Evolutionary conservation across 1,140 invertebrate genomes (phyloP).

Genomic region (Lethrus apterus): DNA sequence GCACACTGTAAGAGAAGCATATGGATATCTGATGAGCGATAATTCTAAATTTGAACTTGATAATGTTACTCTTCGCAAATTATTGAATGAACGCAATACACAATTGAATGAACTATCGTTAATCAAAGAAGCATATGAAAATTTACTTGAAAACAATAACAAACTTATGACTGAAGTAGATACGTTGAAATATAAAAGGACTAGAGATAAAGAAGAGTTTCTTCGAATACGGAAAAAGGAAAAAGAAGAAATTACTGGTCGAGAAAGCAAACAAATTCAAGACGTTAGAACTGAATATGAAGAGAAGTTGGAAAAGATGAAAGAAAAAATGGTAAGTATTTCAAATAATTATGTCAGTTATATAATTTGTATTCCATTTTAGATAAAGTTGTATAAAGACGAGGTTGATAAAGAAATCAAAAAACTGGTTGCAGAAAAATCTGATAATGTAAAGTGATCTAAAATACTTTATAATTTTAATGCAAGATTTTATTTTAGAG

Average conservation of each 20-base stretch:
- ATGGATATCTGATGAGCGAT: constrained; percentile 27
- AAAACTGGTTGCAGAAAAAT: constrained; percentile 30
- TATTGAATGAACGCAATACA: constrained; percentile 27
- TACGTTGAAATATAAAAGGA: constrained; percentile 35
- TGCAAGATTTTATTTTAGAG: too few relatives aligned
- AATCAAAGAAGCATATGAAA: constrained; percentile 37
- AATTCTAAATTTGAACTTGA: constrained; percentile 35
- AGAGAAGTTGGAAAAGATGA: constrained; percentile 59
- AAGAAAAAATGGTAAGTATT: constrained; percentile 58
- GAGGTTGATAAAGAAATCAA: constrained; percentile 43
- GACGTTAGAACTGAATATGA: constrained; percentile 55
- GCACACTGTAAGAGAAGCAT: constrained; percentile 27
- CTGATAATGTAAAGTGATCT: constrained; percentile 22
- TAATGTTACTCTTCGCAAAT: constrained; percentile 27
- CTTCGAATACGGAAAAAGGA: constrained; percentile 31
- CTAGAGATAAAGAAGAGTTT: constrained; percentile 34
- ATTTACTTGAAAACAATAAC: constrained; percentile 37
- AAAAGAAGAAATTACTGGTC: constrained; percentile 20
- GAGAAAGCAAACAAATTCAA: constrained; percentile 28
- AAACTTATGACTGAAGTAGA: constrained; percentile 34
- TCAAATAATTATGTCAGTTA: background rate
- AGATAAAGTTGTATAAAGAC: constrained; percentile 42
- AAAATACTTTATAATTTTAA: too few relatives aligned
- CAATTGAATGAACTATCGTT: constrained; percentile 23
- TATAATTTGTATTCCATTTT: constrained; percentile 18